A percentile compares a stretch with the other conserved stretches of the same genome.
These are phyloP conservation scores for Serrognathus titanus DNA, from an alignment of 2,888 invertebrate genomes.

Conservation along the genomic window DNA sequence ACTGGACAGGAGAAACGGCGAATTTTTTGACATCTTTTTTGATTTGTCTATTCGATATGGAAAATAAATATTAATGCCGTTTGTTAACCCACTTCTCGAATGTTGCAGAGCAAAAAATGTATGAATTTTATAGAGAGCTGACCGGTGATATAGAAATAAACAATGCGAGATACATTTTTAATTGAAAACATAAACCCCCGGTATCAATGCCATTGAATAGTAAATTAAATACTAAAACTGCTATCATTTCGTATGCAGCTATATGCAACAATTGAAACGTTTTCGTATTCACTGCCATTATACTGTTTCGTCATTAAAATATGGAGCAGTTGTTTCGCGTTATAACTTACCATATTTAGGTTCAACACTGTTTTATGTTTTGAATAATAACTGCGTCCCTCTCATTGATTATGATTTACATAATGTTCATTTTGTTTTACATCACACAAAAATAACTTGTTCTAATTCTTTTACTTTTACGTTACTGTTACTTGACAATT, in stretches of 20 bases:
- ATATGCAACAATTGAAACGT: constrained; percentile 26
- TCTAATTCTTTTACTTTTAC: too few species aligned
- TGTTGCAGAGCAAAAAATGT: neutral
- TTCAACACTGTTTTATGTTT: constrained; percentile 7
- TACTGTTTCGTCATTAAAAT: constrained; percentile 26
- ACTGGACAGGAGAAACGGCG: too few species aligned
- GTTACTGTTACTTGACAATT: too few species aligned
- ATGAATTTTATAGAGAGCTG: constrained; percentile 22
- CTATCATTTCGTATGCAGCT: constrained; percentile 30
- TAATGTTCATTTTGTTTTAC: too few species aligned
- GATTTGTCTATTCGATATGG: too few species aligned
- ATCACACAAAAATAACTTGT: too few species aligned
- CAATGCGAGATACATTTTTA: constrained; percentile 37
- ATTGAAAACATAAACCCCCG: constrained; percentile 38
- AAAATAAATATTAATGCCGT: too few species aligned
- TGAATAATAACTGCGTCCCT: neutral
- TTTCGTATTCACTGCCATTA: constrained; percentile 24
- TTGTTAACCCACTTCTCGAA: neutral
- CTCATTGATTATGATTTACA: neutral
- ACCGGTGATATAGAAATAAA: constrained; percentile 31
- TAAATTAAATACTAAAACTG: constrained; percentile 35
- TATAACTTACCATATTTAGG: constrained; percentile 14
- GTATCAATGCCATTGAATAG: constrained; percentile 33
- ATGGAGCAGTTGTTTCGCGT: constrained; percentile 20
- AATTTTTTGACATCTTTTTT: too few species aligned